Base-by-base conservation (phyloP, 2,888 invertebrate species). In the Bombylius major region DNA sequence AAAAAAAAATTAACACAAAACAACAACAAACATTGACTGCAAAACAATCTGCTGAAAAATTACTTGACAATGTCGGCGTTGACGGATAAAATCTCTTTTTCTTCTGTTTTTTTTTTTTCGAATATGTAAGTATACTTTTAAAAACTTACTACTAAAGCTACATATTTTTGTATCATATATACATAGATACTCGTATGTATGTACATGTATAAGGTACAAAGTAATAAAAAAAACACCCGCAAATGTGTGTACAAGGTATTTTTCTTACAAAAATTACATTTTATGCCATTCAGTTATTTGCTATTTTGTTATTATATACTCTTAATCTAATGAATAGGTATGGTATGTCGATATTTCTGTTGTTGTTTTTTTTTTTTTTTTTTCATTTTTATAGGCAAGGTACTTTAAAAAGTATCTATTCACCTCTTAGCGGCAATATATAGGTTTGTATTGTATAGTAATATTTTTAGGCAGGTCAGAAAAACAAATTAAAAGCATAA, bases 41-140 rank as follows among this genome's bases (percentile, higher is more conserved):
- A 51, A 56, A 55, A 53, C 54, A 56, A 59, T 59, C 50, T 53
- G 48, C 51, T 59, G 55, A 59, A 57, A 59, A 59, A 59, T 59
- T 59, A 57, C 56, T 48, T 56, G 56, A 59, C 59, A 59, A 56
- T 59, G 56, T 59, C 50, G 59, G 54, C 53, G 59, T 55, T 59
- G 56, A 59, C 55, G 56, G 59, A 59, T 59, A 59, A 59, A 55
- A 59, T 59, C 59, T 59, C 44, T 54, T 36, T 50, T 46, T 9
- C 23, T 2, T 23, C 23, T 23, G 1, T 23, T 23, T 23, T 23
- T 23, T 23, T 23, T 23, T 23, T 49, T n/a, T 44, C n/a, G 34
- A 48, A 47, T 50, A 39, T 46, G 36, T 23, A 42, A 32, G 54
- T 23, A n/a, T n/a, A 23, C 23, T 23, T 23, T 23, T 23, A 23